Base-by-base conservation (phyloP, 1,140 invertebrate genomes). In the Bombus breviceps region DNA sequence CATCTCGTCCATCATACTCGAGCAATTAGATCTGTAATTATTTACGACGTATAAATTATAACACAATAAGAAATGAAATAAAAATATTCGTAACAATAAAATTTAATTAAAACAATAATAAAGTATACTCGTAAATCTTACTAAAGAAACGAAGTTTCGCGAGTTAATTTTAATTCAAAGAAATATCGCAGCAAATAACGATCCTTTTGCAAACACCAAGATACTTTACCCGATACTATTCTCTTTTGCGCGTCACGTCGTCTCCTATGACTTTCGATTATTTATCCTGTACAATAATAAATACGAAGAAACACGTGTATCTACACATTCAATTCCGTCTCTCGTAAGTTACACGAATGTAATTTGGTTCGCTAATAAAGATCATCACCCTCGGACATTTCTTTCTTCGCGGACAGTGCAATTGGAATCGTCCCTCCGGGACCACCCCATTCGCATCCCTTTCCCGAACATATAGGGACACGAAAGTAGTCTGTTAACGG, bases 361-460 rank as follows among this genome's bases (percentile, higher is more conserved):
- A 47, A 76, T 53, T 86, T 72, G 81, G n/a, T 34, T 8, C 79
- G 34, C 75, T 89, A 89, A 89, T 89, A 84, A 89, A 89, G 86
- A 82, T 32, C 53, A 53, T 74, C 62, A 75, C 76, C 43, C 84
- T 34, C 25, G 57, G 22, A 53, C 22, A 28, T 47, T n/a, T 25
- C 18, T 32, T 88, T 66, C 83, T 75, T 81, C 68, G 64, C 57
- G 75, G 73, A 89, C 87, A 89, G 89, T 86, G 83, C 88, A 89
- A 89, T 89, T 74, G 69, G 32, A 82, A 89, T 89, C 71, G 75
- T 10, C 79, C 87, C 88, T 79, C 25, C n/a, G 88, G 75, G 83
- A 86, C 18, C n/a, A n/a, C n/a, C 37, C 22, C 47, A 66, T 22
- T 53, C 47, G 18, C 47, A 53, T 25, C 69, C 68, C 53, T 71